Evolutionary conservation across 2,797 vertebrate species (phyloP), one percentile per base, ranked within the genome.

Genomic region (Melanotaenia parkinsoni): DNA sequence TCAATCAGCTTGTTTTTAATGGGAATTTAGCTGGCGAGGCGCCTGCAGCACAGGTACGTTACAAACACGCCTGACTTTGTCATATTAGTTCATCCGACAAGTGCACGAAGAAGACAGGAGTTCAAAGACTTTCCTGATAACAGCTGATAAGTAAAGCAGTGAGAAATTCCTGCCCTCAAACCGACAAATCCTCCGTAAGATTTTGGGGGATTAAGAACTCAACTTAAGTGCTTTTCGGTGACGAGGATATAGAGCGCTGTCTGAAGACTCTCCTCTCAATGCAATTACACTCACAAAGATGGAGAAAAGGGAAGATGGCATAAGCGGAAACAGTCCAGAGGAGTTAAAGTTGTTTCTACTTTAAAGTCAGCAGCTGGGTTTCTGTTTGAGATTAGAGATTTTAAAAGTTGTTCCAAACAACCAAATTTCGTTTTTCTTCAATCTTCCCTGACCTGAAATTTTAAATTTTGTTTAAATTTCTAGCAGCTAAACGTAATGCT

Each of bases 131-230:
- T 58, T 68, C 33, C 70, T 74, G 86, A 92, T 84, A 77, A 68
- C 54, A 51, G 43, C 65, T 70, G 87, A 91, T 90, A 89, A 89
- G 56, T 43, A 43, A 72, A 77, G 58, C 60, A 70, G 85, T 70
- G 73, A 20, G 26, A 62, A 89, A 84, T 38, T 72, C 77, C 84
- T 79, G 69, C 70, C 81, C 74, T 74, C 75, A 76, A 51, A 74
- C 70, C 30, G 68, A 77, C 75, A 87, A 90, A 89, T 87, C 85
- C 81, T 77, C 63, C 6, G 12, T 14, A 10, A 67, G 65, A 5
- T 47, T 76, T 83, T 74, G 43, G 20, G 66, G 80, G 86, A 89
- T 91, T 87, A 88, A 62, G 40, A 81, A 83, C 68, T 84, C 67
- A 45, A 56, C 69, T 67, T 22, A 86, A 86, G 67, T 65, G 80